These are phyloP conservation scores for Pithys albifrons DNA, from an alignment of 2,113 vertebrate genomes.

Conservation along the genomic window DNA sequence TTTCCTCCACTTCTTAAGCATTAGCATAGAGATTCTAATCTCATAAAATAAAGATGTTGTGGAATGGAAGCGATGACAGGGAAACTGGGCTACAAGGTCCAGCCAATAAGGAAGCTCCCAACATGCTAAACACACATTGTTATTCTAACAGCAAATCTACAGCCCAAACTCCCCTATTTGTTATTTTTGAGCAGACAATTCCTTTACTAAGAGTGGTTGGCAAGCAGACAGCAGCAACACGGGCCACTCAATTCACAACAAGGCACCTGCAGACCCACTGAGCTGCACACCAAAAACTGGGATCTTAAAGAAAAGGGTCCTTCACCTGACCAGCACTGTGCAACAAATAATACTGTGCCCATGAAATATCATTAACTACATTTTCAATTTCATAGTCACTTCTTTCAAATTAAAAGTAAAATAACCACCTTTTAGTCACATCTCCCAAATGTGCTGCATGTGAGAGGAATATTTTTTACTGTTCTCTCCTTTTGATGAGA, in stretches of 20 bases:
- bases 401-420: background rate
- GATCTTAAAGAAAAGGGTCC: background rate
- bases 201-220: background rate
- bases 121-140: background rate
- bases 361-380: background rate
- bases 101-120: background rate
- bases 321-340: background rate
- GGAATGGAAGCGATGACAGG: background rate
- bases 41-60: background rate
- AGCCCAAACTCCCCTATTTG: accelerated
- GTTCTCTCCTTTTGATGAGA: background rate
- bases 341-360: background rate
- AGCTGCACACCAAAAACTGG: background rate
- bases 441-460: background rate
- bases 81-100: background rate
- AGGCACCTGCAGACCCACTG: background rate
- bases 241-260: too few species aligned
- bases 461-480: background rate
- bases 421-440: background rate
- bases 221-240: background rate
- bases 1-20: background rate
- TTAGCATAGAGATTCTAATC: background rate
- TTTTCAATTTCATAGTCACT: background rate
- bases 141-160: background rate
- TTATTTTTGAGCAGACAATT: background rate